Conservation (phyloP, 2,113 vertebrate species). For the Ciconia maguari region DNA sequence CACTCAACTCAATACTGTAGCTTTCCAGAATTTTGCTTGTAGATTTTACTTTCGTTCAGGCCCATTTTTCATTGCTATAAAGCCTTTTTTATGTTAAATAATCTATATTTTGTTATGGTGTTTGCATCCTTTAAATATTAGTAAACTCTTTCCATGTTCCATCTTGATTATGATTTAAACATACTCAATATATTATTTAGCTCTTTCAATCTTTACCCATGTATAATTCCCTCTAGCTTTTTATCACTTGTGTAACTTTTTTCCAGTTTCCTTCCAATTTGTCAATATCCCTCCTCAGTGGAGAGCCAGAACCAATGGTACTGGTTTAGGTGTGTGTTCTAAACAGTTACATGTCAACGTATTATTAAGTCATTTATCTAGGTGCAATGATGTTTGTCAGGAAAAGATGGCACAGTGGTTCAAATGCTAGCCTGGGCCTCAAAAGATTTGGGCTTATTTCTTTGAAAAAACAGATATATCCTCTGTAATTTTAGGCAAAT, state of each 20-base stretch:
- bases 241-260: background rate
- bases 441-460: background rate
- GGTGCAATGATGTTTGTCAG: background rate
- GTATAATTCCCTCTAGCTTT: background rate
- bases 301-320: background rate
- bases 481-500: background rate
- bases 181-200: background rate
- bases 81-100: background rate
- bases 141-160: background rate
- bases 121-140: background rate
- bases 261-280: background rate
- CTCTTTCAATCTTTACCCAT: background rate
- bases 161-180: background rate
- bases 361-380: background rate
- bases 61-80: background rate
- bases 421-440: background rate
- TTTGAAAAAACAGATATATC: background rate
- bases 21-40: background rate
- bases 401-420: background rate
- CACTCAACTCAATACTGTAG: background rate
- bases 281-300: background rate
- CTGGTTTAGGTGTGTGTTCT: background rate
- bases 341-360: background rate
- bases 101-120: background rate
- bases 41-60: background rate